phyloP scores from a whole-genome alignment of 1,140 invertebrate genomes.

The Lasioglossum baleicum region DNA sequence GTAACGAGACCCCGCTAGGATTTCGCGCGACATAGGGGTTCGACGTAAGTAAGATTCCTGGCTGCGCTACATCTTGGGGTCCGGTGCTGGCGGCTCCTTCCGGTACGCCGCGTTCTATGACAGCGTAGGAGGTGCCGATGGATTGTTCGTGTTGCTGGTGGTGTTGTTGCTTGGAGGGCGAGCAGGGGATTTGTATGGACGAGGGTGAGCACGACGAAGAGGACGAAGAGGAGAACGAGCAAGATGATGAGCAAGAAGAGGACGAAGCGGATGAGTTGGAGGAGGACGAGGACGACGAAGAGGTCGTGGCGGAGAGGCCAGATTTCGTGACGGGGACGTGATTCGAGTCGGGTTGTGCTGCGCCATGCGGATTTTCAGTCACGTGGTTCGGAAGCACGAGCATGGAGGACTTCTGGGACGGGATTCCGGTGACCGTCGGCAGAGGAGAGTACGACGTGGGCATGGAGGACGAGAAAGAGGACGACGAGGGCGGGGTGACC shows the following conservation, averaged over 20 bases:
- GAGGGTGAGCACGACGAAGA: constrained; percentile 50
- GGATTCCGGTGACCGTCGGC: neutral
- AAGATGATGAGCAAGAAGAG: constrained; percentile 12
- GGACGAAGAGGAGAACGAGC: constrained; percentile 12
- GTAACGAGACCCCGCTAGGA: constrained; percentile 67
- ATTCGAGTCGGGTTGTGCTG: neutral
- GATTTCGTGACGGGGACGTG: too few relatives aligned
- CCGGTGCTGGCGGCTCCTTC: constrained; percentile 83
- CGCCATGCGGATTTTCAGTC: neutral
- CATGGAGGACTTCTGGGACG: neutral
- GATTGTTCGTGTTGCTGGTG: constrained; percentile 56
- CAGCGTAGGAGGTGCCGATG: constrained; percentile 66
- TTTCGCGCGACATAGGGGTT: constrained; percentile 61
- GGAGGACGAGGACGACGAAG: constrained; percentile 5
- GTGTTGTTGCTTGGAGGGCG: constrained; percentile 71
- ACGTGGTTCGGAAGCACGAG: constrained; percentile 2
- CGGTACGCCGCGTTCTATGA: constrained; percentile 83
- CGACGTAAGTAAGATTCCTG: constrained; percentile 42
- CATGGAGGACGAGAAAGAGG: constrained; percentile 26
- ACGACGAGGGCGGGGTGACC: neutral
- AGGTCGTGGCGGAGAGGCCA: neutral
- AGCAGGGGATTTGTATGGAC: constrained; percentile 58
- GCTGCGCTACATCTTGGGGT: constrained; percentile 78
- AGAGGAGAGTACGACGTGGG: constrained; percentile 28
- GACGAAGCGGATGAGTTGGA: neutral